Evolutionary conservation across 2,113 vertebrate genomes (phyloP), one percentile per base, ranked within the genome.

Genomic region (Callopanchax toddi): DNA sequence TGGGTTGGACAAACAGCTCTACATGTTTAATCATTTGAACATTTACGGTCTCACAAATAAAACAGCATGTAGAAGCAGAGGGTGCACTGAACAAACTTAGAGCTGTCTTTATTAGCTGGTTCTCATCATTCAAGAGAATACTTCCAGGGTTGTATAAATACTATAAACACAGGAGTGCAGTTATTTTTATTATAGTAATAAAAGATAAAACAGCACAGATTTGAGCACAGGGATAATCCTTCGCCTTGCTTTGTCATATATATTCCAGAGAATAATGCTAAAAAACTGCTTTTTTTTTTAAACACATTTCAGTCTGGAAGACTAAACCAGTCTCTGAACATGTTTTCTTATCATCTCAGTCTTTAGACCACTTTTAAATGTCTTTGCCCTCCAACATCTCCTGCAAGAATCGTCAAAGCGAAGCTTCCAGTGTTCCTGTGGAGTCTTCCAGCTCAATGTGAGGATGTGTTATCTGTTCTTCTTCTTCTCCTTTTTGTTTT

Each of bases 401-500:
- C 42, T 15, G 42, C 17, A 17, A 11, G 42, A 48, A 37, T 44
- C 22, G 10, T 15, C 15, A 10, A 21, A 11, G 16, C 0, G 0
- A 15, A 4, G 15, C 32, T 46, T 43, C 26, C 10, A n/a, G 7
- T 34, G 23, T 65, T n/a, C 23, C n/a, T 43, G 43, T 34, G 1
- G 42, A 56, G 20, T 55, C 26, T 18, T 36, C 44, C n/a, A 2
- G 25, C 8, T 29, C 32, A 10, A n/a, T n/a, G 9, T 34, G 13
- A 60, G 45, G 10, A 9, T 15, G 11, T 32, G 70, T 85, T 79
- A 93, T 91, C 93, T 94, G 88, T 89, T 95, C 76, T 93, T 97
- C 85, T 91, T 92, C 82, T 94, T 96, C 46, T 96, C 95, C 74
- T 95, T 98, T 85, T 94, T 97, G 79, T 32, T 93, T 67, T 91